phyloP scores from a whole-genome alignment of 2,113 vertebrate genomes.

The Ibidorhyncha struthersii region DNA sequence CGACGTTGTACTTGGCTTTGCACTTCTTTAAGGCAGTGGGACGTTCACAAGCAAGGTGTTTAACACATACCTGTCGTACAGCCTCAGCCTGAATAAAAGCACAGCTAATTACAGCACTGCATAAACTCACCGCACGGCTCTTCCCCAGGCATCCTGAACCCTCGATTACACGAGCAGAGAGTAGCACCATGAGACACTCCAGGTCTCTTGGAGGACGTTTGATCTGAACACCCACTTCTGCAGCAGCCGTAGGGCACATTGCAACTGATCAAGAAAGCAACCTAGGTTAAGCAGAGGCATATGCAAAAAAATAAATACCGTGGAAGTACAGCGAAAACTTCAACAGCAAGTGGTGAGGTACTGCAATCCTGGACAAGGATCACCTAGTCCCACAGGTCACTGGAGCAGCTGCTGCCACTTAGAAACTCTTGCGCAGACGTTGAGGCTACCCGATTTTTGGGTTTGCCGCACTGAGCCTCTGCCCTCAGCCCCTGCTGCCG shows the following conservation, averaged over 20 bases:
- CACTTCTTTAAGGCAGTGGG: neutral
- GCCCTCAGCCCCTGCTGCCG: neutral
- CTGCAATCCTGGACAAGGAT: neutral
- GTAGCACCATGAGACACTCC: neutral
- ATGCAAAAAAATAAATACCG: neutral
- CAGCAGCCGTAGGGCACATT: neutral
- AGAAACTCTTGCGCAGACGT: neutral
- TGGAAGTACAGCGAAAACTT: neutral
- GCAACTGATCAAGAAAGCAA: neutral
- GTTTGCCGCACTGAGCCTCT: accelerated
- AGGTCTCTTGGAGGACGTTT: neutral
- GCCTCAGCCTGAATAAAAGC: neutral
- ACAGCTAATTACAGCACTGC: neutral
- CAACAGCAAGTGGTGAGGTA: neutral
- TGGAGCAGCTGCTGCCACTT: neutral
- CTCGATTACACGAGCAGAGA: neutral
- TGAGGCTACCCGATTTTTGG: neutral
- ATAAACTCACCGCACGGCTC: neutral
- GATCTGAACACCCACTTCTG: neutral
- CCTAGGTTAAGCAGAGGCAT: neutral
- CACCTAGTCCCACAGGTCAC: neutral
- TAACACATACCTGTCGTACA: neutral
- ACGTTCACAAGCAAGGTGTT: neutral
- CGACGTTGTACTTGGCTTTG: neutral
- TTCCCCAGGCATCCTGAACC: neutral